These are phyloP conservation scores for Echiichthys vipera DNA, from an alignment of 2,797 vertebrate species.

Conservation along the genomic window DNA sequence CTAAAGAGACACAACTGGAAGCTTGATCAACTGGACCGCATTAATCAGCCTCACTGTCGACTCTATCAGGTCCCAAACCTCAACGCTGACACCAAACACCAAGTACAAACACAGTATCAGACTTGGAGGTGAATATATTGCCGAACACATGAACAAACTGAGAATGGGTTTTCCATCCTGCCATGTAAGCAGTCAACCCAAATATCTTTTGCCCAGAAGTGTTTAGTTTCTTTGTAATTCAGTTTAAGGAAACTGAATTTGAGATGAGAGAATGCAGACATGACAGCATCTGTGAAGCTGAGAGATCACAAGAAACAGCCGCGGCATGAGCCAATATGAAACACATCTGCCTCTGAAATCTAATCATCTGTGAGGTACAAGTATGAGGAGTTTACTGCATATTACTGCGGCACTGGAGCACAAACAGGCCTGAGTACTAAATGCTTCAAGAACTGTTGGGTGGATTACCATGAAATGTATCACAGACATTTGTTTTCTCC, in stretches of 20 bases:
- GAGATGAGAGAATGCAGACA: constrained; percentile 49
- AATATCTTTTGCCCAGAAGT: constrained; percentile 19
- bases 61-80: constrained; percentile 1
- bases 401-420: constrained; percentile 1
- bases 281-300: constrained; percentile 50
- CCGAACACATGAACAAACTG: background rate
- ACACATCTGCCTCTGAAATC: constrained; percentile 59
- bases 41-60: background rate
- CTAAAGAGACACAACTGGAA: background rate
- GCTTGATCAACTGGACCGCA: background rate
- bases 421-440: background rate
- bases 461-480: background rate
- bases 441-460: background rate
- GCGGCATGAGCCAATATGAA: constrained; percentile 49
- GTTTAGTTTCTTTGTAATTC: constrained; percentile 56
- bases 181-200: background rate
- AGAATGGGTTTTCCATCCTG: constrained; percentile 5
- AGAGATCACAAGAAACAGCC: constrained; percentile 63
- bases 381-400: constrained; percentile 8
- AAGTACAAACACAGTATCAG: background rate
- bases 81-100: background rate
- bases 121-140: background rate
- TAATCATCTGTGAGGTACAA: constrained; percentile 26
- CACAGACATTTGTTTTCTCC: background rate
- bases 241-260: constrained; percentile 45